Evolutionary conservation across 2,113 vertebrate species (phyloP).

Genomic region (Ptychochromis oligacanthus): DNA sequence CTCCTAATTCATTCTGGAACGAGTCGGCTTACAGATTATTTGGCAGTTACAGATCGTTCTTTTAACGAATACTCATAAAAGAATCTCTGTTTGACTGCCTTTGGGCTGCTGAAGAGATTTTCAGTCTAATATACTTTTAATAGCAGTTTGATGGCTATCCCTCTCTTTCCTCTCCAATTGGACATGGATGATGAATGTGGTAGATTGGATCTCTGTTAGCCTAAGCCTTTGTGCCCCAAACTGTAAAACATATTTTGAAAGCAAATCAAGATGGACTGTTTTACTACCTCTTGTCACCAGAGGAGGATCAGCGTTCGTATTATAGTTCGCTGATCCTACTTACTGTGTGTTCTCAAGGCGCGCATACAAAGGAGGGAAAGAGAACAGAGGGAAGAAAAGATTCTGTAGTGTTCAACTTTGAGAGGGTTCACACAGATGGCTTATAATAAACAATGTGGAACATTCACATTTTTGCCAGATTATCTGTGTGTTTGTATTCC

Average conservation of each 20-base stretch:
- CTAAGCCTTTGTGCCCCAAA: slow-evolving; percentile 48
- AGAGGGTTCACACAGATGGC: slow-evolving; percentile 77
- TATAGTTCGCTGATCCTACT: slow-evolving; percentile 26
- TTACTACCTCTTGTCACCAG: slow-evolving; percentile 56
- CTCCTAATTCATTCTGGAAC: slow-evolving; percentile 23
- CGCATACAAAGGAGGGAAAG: slow-evolving; percentile 52
- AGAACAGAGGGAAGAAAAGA: slow-evolving; percentile 57
- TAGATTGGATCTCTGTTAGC: slow-evolving; percentile 51
- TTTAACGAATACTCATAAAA: slow-evolving; percentile 27
- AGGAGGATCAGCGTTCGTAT: slow-evolving; percentile 41
- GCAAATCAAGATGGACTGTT: slow-evolving; percentile 61
- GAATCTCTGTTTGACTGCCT: slow-evolving; percentile 41
- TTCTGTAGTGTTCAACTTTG: slow-evolving; percentile 61
- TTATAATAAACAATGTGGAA: slow-evolving; percentile 75
- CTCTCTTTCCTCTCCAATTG: slow-evolving; percentile 43
- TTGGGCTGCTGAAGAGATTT: slow-evolving; percentile 60
- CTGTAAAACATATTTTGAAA: slow-evolving; percentile 61
- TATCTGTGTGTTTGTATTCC: slow-evolving; percentile 75
- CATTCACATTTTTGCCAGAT: slow-evolving; percentile 76
- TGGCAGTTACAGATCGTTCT: slow-evolving; percentile 15
- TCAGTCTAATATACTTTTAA: slow-evolving; percentile 67
- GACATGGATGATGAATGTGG: slow-evolving; percentile 50
- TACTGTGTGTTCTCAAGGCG: slow-evolving; percentile 47
- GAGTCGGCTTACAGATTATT: slow-evolving; percentile 9
- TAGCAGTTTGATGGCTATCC: slow-evolving; percentile 44